These are phyloP conservation scores for Cepphus grylle DNA, from an alignment of 2,113 vertebrate genomes.

Conservation along the genomic window DNA sequence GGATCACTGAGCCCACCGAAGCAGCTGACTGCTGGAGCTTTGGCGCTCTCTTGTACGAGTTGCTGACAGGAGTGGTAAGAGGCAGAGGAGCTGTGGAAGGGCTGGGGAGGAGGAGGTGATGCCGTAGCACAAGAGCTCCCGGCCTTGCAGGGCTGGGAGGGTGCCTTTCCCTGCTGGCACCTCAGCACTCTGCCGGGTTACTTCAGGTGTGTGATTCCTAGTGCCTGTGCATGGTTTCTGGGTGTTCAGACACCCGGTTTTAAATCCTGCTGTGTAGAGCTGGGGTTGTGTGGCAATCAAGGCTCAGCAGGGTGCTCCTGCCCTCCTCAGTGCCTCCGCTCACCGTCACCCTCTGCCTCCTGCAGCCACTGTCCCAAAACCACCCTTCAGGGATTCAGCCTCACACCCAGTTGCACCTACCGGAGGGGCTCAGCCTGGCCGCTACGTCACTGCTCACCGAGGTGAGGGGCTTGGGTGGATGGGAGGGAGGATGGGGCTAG, in stretches of 20 bases:
- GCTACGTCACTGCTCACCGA: slow-evolving; percentile 87
- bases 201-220: background rate
- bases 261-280: background rate
- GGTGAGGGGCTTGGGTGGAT: slow-evolving; percentile 69
- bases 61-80: slow-evolving; percentile 91
- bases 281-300: background rate
- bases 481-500: background rate
- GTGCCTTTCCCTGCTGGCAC: background rate
- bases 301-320: background rate
- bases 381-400: slow-evolving; percentile 90
- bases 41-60: slow-evolving; percentile 89
- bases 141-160: background rate
- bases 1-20: slow-evolving; percentile 83
- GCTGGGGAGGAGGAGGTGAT: background rate
- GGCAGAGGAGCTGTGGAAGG: background rate
- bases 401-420: slow-evolving; percentile 89
- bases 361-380: slow-evolving; percentile 86
- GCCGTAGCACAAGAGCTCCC: background rate
- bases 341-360: slow-evolving; percentile 11
- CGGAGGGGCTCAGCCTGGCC: slow-evolving; percentile 83
- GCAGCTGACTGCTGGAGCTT: slow-evolving; percentile 98
- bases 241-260: background rate
- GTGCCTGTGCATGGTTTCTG: background rate
- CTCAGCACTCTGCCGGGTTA: background rate
- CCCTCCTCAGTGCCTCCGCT: background rate